Base-by-base conservation (phyloP, 1,140 invertebrate species). In the Leguminivora glycinivorella region DNA sequence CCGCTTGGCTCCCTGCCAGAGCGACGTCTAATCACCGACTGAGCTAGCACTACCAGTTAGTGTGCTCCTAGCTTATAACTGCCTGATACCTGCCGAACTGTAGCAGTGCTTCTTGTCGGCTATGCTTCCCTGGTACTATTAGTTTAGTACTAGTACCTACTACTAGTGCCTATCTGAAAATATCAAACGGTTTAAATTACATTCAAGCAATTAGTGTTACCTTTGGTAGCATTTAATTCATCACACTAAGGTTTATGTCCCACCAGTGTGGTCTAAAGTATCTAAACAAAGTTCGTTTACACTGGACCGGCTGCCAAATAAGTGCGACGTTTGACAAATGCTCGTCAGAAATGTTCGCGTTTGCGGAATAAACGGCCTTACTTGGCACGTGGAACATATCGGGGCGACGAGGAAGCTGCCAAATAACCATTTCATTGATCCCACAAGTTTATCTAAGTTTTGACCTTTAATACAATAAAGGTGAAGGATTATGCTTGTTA, bases 11-110 rank as follows among this genome's bases (percentile, higher is more conserved):
- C 75, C 68, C 56, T 73, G 84, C 87, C 87, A 89, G 78, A 83
- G 84, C 82, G 81, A 88, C 85, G 84, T 79, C 84, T 89, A 89
- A 87, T 89, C 85, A 83, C 79, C 75, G 69, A 83, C 79, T 74
- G 70, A 75, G 73, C 78, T 74, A 63, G 75, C 71, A 75, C n/a
- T n/a, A n/a, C n/a, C 75, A 75, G 75, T 79, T 81, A 80, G 77
- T 81, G 81, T 82, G 75, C 83, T 84, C 79, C 79, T 84, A 73
- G 73, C 81, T 86, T 79, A 89, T 89, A 80, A 83, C 78, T 79
- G 81, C 83, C 84, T 87, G 74, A 82, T 88, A 83, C 81, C 77
- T 76, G 78, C 81, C 73, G 78, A 81, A 81, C 76, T 75, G 74
- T 79, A 75, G 78, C 71, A 79, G 4, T 26, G 66, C 38, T 66